Evolutionary conservation across 2,797 vertebrate species (phyloP), one percentile per base, ranked within the genome.

Genomic region (Salarias fasciatus): DNA sequence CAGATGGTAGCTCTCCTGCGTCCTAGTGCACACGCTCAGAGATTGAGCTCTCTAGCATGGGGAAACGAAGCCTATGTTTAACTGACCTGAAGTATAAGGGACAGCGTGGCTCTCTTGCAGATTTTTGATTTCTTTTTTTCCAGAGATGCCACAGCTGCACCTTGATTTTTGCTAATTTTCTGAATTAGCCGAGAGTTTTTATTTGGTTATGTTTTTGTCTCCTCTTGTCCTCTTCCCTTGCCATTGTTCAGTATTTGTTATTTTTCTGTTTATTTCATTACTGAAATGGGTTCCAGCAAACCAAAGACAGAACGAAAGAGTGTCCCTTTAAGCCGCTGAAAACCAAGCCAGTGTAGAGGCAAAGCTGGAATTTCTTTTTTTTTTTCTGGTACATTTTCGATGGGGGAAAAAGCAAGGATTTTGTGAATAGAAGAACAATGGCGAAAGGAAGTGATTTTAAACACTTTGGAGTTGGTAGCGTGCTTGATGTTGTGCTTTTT

Each of bases 1-100:
- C 88, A 84, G 87, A 86, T 78, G 92, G 93, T 95, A 94, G 92
- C 93, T 94, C 91, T 94, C 92, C 91, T 94, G 92, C 83, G 80
- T 93, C 94, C 91, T 92, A 83, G 88, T 92, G 91, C 94, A 95
- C 86, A 89, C 73, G 82, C 84, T 91, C 82, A 86, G 83, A 91
- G 91, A 85, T 85, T 80, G 73, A 82, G 86, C 83, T 88, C 88
- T 89, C 86, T 88, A 86, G 88, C 88, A 89, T 89, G 79, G 86
- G 89, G 84, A 87, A 90, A 81, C 73, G 60, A 91, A 92, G 87
- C 89, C 90, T 90, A 82, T 74, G 82, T 83, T 90, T 74, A 87
- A 87, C 86, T 86, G 87, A 90, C 86, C 88, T 87, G 83, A 89
- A 72, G 67, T 75, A 71, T 70, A 77, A 75, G 60, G 78, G 78